Percentiles rank a stretch among this genome's conserved stretches.
These are phyloP conservation scores for Macropis europaea DNA, from an alignment of 2,888 invertebrate species.

Conservation along the genomic window DNA sequence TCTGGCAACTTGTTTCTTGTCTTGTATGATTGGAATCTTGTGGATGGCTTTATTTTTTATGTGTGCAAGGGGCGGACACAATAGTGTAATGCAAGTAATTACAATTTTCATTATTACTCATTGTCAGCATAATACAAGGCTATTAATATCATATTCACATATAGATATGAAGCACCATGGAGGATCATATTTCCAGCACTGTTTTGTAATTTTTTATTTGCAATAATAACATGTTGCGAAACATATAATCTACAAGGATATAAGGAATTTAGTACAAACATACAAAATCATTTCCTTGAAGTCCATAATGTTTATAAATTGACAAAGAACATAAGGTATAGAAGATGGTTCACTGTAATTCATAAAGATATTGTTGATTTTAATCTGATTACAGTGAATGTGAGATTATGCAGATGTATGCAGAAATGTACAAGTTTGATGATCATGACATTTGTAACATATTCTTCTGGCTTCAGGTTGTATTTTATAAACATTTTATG, in stretches of 20 bases:
- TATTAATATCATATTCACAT: background rate
- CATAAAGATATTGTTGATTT: background rate
- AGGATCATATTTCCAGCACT: slow-evolving; percentile 67
- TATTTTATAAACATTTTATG: background rate
- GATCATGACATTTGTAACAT: slow-evolving; percentile 48
- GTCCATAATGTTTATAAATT: background rate
- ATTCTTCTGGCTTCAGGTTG: slow-evolving; percentile 52
- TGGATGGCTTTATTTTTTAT: slow-evolving; percentile 82
- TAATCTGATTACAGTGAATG: slow-evolving; percentile 54
- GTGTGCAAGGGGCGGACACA: slow-evolving; percentile 81
- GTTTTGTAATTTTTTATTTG: slow-evolving; percentile 62
- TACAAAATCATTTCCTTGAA: slow-evolving; percentile 29
- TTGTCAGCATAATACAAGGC: background rate
- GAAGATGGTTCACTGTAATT: background rate
- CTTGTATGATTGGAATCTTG: slow-evolving; percentile 81
- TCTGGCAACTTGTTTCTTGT: slow-evolving; percentile 66
- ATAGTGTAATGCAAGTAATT: slow-evolving; percentile 79
- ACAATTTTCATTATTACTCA: background rate
- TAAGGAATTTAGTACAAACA: slow-evolving; percentile 39
- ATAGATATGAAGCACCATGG: slow-evolving; percentile 66
- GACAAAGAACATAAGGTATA: background rate
- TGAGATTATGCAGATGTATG: slow-evolving; percentile 52
- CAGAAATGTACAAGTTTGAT: slow-evolving; percentile 32
- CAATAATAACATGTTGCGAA: slow-evolving; percentile 47
- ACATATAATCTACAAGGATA: slow-evolving; percentile 59